Percentiles rank a stretch among this genome's conserved stretches.
phyloP scores from a whole-genome alignment of 2,113 vertebrate genomes.

The rabbit (Oryctolagus cuniculus) region mOryCun1.1 NC_091436.1:128879001-128879500 shows the following conservation, averaged over 20 bases:
- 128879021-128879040: fast-evolving
- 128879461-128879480: not conserved
- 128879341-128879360: not conserved
- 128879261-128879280: conserved; percentile 51
- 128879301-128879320: conserved; percentile 2
- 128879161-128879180: not conserved
- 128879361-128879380: not conserved
- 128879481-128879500: not conserved
- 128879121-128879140: not conserved
- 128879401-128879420: not conserved
- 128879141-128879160: not conserved
- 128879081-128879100: not conserved
- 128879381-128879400: not conserved
- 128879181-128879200: not conserved
- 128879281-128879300: not conserved
- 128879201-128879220: not conserved
- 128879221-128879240: conserved; percentile 12
- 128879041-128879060: not conserved
- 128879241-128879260: not conserved
- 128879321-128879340: not conserved
- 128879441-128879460: not conserved
- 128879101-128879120: not conserved
- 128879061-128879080: not conserved
- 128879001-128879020: not conserved
- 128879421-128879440: not conserved